These are phyloP conservation scores for Drosophila burlai DNA, from an alignment of 1,140 invertebrate species.

Conservation along the genomic window DNA sequence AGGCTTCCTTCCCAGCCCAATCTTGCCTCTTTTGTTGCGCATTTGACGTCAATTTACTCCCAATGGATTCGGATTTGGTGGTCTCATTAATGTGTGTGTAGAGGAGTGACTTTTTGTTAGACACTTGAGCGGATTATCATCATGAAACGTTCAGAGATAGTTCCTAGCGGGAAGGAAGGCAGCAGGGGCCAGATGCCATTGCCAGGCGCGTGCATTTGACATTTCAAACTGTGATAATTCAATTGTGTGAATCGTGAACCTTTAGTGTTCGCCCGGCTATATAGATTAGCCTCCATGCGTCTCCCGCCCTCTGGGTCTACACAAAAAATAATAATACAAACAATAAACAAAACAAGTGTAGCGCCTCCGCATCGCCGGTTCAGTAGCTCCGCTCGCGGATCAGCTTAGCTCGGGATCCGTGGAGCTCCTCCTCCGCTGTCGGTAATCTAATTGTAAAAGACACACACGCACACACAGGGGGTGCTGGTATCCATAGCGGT, in stretches of 20 bases:
- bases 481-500: conserved; percentile 17
- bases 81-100: conserved; percentile 10
- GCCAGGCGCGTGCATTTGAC: conserved; percentile 74
- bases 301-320: background rate
- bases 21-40: conserved; percentile 30
- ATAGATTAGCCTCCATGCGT: conserved; percentile 24
- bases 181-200: conserved; percentile 4
- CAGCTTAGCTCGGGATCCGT: conserved; percentile 16
- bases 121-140: conserved; percentile 67
- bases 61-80: conserved; percentile 23
- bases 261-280: conserved; percentile 48
- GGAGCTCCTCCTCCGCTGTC: conserved; percentile 45
- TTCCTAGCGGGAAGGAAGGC: background rate
- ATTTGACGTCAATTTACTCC: conserved; percentile 33
- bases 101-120: conserved; percentile 60
- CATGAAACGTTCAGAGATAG: conserved; percentile 32
- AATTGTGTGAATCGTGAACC: conserved; percentile 74
- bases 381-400: conserved; percentile 35
- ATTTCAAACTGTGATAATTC: conserved; percentile 83
- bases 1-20: conserved; percentile 22
- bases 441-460: conserved; percentile 81
- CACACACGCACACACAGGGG: conserved; percentile 26
- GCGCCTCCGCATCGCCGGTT: conserved; percentile 57
- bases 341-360: conserved; percentile 56
- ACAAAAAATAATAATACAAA: conserved; percentile 36